Percentiles rank a stretch among this genome's conserved stretches.
Conservation (phyloP, 2,113 vertebrate genomes). For the Microcebus lehilahytsara region DNA sequence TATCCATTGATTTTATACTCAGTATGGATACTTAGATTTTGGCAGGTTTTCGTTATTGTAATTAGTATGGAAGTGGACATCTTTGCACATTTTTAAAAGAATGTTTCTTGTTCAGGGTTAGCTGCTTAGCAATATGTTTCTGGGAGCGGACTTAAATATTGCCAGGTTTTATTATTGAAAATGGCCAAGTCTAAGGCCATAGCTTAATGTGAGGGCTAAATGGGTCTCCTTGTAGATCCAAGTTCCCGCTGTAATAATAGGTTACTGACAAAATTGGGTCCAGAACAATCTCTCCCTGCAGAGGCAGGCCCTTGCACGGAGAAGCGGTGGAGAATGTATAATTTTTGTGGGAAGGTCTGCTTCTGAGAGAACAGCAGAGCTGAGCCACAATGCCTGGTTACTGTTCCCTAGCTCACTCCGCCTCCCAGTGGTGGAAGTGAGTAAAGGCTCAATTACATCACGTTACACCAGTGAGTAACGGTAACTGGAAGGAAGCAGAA, state of each 20-base stretch:
- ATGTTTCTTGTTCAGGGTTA: background rate
- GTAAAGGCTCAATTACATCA: background rate
- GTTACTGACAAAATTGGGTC: background rate
- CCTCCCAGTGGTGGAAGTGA: background rate
- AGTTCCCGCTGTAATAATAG: background rate
- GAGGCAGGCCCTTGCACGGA: background rate
- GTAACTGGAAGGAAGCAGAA: background rate
- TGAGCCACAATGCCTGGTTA: background rate
- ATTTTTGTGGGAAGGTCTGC: background rate
- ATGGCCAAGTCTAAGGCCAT: background rate
- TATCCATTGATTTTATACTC: background rate
- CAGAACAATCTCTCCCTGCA: background rate
- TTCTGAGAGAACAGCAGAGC: background rate
- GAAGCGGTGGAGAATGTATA: background rate
- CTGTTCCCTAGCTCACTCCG: background rate
- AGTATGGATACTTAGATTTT: conserved; percentile 4
- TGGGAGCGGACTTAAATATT: background rate
- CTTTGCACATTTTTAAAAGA: background rate
- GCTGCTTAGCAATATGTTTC: background rate
- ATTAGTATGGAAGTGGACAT: background rate
- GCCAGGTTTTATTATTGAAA: background rate
- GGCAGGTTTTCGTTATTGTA: background rate
- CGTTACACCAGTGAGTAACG: background rate
- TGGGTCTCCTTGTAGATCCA: background rate
- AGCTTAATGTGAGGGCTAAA: background rate